These are phyloP conservation scores for Notiomystis cincta DNA, from an alignment of 2,113 vertebrate species.

Conservation along the genomic window DNA sequence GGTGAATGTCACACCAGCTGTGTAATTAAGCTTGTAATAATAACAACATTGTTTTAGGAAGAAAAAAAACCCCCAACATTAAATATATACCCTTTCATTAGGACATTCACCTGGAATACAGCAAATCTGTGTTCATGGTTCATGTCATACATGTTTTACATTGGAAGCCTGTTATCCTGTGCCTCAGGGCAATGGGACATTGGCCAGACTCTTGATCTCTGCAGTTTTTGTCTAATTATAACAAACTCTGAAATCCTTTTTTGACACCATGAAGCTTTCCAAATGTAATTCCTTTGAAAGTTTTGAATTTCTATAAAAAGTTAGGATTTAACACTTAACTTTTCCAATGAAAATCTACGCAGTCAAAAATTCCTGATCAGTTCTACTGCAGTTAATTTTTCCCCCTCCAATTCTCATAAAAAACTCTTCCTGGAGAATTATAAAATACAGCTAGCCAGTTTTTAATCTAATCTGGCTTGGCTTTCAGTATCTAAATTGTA, in stretches of 20 bases:
- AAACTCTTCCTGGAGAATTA: not conserved
- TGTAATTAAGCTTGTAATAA: not conserved
- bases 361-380: not conserved
- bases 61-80: not conserved
- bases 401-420: not conserved
- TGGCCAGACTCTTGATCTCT: not conserved
- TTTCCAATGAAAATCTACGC: not conserved
- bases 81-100: not conserved
- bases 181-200: not conserved
- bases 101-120: not conserved
- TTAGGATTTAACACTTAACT: not conserved
- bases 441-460: not conserved
- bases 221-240: not conserved
- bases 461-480: constrained; percentile 3
- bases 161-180: not conserved
- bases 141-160: not conserved
- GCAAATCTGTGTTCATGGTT: not conserved
- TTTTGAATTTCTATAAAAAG: not conserved
- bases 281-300: not conserved
- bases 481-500: constrained; percentile 21
- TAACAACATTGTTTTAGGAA: not conserved
- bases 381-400: not conserved
- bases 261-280: not conserved
- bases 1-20: not conserved
- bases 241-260: not conserved